Evolutionary conservation across 2,888 invertebrate genomes (phyloP), one percentile per base, ranked within the genome.

Genomic region (Zhengitettix transpicula): DNA sequence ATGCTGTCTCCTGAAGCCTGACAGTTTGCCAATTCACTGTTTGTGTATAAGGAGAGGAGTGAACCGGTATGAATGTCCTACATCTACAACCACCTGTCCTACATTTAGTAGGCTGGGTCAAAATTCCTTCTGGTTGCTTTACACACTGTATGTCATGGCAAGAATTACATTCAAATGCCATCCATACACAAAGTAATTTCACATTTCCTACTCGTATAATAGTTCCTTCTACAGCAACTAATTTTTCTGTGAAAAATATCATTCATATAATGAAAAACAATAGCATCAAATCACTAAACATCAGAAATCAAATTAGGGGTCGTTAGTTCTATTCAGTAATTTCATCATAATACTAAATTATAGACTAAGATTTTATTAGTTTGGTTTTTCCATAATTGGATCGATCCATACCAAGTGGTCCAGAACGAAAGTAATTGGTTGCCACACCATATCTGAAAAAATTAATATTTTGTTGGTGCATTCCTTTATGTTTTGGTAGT

Each of bases 151-250:
- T 71, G 47, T 74, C 73, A 15, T 78, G 76, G 70, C 93, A 93
- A 58, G 75, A 77, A 9, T 74, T 74, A 70, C 93, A 93, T 64
- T 80, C 75, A 75, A 90, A 95, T 0, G 87, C 85, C 75, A 94
- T 78, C 72, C 85, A 84, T 10, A 81, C 81, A 65, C 87, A 84
- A 28, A 85, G 74, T 1, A 89, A 81, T 62, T 85, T 85, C 0
- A 85, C 79, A 68, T 83, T 82, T 15, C 89, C 83, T 7, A 89
- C 87, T 70, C 87, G 80, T 62, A 89, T 87, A 0, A 95, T 89
- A 52, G 89, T 90, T 0, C 95, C 95, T 69, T 85, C 82, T 5
- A 94, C 80, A 40, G 87, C 81, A 40, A 91, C 83, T 64, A 94
- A 71, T 72, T 86, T 86, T 9, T 84, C 86, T 84, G 60, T 47